Percentiles rank a stretch among this genome's conserved stretches.
Conservation (phyloP, 2,113 vertebrate species). For the Mungos mungo region DNA sequence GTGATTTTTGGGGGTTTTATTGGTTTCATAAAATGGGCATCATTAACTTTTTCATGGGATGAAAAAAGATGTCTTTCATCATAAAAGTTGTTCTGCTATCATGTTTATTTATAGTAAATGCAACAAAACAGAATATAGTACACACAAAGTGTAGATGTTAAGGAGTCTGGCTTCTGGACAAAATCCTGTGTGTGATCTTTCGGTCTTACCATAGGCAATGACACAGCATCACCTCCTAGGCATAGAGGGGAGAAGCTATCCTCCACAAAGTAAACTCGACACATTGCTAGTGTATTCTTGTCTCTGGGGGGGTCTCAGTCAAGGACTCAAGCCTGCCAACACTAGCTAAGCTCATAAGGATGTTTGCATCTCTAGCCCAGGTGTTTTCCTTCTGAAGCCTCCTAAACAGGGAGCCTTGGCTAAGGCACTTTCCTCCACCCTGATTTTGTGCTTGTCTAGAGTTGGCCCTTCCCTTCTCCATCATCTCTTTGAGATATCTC, state of each 20-base stretch:
- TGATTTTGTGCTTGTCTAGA: background rate
- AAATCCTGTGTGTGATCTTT: background rate
- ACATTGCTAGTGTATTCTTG: background rate
- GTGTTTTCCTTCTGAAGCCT: background rate
- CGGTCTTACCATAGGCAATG: background rate
- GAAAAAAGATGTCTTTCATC: background rate
- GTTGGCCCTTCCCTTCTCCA: background rate
- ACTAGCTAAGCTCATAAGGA: background rate
- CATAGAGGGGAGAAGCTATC: accelerated
- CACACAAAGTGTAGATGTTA: background rate
- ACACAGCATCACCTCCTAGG: background rate
- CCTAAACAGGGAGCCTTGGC: background rate
- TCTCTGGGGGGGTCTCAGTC: background rate
- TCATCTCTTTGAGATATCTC: too few species aligned
- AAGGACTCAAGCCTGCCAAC: background rate
- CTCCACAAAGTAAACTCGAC: background rate
- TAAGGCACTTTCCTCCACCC: background rate
- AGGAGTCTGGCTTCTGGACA: background rate
- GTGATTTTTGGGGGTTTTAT: background rate
- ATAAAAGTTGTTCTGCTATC: background rate
- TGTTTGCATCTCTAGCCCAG: background rate
- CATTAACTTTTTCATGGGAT: background rate
- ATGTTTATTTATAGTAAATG: background rate
- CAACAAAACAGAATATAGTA: background rate
- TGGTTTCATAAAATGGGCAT: background rate